These are phyloP conservation scores for Ameiurus melas DNA, from an alignment of 2,113 vertebrate genomes.

Conservation along the genomic window DNA sequence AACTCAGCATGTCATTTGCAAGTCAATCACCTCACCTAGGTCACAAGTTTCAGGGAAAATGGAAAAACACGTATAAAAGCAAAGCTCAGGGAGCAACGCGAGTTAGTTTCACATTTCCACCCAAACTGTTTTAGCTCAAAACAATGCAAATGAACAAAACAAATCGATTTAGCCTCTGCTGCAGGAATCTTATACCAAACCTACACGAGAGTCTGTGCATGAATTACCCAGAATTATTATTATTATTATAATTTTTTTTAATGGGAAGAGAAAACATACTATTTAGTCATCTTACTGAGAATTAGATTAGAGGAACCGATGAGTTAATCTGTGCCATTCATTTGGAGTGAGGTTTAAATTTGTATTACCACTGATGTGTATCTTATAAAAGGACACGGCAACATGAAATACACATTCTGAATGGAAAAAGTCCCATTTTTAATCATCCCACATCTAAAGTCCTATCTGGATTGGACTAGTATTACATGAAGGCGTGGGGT, in stretches of 20 bases:
- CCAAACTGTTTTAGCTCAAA: constrained; percentile 5
- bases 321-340: neutral
- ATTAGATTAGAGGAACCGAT: neutral
- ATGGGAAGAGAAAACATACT: neutral
- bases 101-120: constrained; percentile 16
- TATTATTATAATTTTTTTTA: too few species aligned
- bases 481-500: neutral
- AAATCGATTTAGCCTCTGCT: neutral
- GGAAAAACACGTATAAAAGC: constrained; percentile 29
- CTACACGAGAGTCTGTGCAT: neutral
- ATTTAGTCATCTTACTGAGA: neutral
- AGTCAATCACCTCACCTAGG: constrained; percentile 48
- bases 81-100: neutral
- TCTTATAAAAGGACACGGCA: neutral
- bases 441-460: neutral
- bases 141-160: constrained; percentile 22
- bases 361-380: neutral
- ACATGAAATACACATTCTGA: neutral
- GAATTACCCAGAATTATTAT: neutral
- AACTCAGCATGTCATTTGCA: constrained; percentile 46
- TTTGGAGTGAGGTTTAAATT: neutral
- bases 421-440: neutral
- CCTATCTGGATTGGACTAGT: neutral
- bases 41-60: constrained; percentile 32
- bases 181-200: neutral